These are phyloP conservation scores for Acanthosepion pharaonis DNA, from an alignment of 2,888 invertebrate genomes.

Conservation along the genomic window DNA sequence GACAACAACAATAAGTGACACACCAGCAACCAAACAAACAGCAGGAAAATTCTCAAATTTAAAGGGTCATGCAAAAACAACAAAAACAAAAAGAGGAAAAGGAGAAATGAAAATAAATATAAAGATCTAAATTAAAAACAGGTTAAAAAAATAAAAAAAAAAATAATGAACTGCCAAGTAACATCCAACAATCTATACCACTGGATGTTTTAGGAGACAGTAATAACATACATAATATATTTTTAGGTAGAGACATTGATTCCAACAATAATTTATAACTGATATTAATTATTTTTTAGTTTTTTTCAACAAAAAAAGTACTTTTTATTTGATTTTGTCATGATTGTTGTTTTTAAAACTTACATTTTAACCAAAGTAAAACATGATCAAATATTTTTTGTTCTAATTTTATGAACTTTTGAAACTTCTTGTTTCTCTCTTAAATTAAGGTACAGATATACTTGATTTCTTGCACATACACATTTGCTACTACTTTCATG, in stretches of 20 bases:
- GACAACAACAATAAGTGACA: not conserved
- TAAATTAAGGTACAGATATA: too few relatives aligned
- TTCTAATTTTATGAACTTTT: too few relatives aligned
- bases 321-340: not conserved
- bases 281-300: too few relatives aligned
- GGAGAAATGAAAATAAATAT: not conserved
- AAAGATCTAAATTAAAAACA: constrained; percentile 17
- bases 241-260: not conserved
- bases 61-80: constrained; percentile 33
- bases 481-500: too few relatives aligned
- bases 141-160: not conserved
- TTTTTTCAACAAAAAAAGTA: too few relatives aligned
- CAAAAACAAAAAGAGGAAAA: not conserved
- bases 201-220: not conserved
- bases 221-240: not conserved
- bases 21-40: not conserved
- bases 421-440: too few relatives aligned
- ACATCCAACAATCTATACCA: not conserved
- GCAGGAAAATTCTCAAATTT: not conserved
- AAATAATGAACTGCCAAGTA: not conserved
- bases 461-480: too few relatives aligned
- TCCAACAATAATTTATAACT: not conserved
- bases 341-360: not conserved
- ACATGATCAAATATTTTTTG: too few relatives aligned
- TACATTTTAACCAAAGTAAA: too few relatives aligned